Evolutionary conservation across 2,797 vertebrate genomes (phyloP).

Genomic region (Pipistrellus pygmaeus): DNA sequence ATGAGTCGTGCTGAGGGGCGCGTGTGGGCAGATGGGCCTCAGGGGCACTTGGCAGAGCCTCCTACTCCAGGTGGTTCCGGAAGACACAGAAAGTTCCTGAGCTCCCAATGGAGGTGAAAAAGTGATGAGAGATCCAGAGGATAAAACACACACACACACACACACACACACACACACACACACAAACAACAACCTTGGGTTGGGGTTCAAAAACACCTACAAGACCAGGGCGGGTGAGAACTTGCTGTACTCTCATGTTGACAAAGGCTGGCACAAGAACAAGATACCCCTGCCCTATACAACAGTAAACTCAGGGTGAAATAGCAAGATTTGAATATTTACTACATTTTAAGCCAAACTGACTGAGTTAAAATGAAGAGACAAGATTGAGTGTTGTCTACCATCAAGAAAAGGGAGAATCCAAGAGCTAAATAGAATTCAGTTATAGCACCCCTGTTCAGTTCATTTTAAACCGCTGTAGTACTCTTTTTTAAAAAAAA

Average conservation of each 20-base stretch:
- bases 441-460: not conserved
- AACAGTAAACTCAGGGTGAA: not conserved
- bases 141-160: not conserved
- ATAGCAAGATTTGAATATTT: slow-evolving; percentile 11
- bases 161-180: not conserved
- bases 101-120: not conserved
- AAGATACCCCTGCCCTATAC: not conserved
- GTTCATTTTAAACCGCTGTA: slow-evolving; percentile 4
- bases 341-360: slow-evolving; percentile 44
- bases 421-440: not conserved
- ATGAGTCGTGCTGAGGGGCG: not conserved
- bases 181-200: not conserved
- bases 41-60: not conserved
- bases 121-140: slow-evolving; percentile 28
- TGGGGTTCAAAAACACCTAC: not conserved
- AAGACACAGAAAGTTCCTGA: slow-evolving; percentile 16
- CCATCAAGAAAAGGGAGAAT: slow-evolving; percentile 2
- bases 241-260: not conserved
- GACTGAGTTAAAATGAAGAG: slow-evolving; percentile 31
- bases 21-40: slow-evolving; percentile 4
- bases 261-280: not conserved
- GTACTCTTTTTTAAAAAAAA: not conserved
- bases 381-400: not conserved
- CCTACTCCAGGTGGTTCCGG: not conserved
- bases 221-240: not conserved